phyloP scores from a whole-genome alignment of 2,888 invertebrate species.

The Meteorus cinctellus region DNA sequence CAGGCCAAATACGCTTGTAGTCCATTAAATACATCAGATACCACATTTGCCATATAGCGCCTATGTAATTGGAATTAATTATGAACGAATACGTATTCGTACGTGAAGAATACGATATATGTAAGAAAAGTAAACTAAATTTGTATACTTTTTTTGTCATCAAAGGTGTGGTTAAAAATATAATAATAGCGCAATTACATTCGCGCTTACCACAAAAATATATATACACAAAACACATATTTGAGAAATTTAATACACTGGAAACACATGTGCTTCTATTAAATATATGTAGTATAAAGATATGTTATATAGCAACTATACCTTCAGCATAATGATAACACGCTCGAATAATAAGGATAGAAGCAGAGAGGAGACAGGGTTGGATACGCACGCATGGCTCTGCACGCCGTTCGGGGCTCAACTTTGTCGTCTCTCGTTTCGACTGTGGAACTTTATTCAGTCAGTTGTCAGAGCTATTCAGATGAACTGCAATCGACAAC shows the following conservation, averaged over 20 bases:
- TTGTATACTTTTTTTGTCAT: not conserved
- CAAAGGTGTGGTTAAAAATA: constrained; percentile 1
- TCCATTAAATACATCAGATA: not conserved
- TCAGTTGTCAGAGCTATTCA: constrained; percentile 30
- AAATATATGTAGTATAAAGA: constrained; percentile 14
- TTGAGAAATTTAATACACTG: constrained; percentile 5
- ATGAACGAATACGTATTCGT: not conserved
- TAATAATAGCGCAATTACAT: not conserved
- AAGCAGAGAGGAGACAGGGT: constrained; percentile 71
- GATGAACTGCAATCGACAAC: not conserved
- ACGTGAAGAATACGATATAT: not conserved
- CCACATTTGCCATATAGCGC: not conserved
- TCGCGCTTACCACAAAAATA: not conserved
- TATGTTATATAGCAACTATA: constrained; percentile 18
- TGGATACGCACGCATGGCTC: constrained; percentile 73
- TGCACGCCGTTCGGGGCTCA: constrained; percentile 66
- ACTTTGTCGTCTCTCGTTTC: constrained; percentile 62
- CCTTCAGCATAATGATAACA: constrained; percentile 68
- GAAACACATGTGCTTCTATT: constrained; percentile 21
- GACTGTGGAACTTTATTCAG: constrained; percentile 10
- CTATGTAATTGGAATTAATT: not conserved
- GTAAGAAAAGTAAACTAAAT: not conserved
- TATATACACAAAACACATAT: not conserved
- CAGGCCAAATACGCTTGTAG: not conserved
- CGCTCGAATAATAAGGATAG: constrained; percentile 72